Conservation (phyloP, 2,113 vertebrate genomes). For the Scartelaos histophorus region DNA sequence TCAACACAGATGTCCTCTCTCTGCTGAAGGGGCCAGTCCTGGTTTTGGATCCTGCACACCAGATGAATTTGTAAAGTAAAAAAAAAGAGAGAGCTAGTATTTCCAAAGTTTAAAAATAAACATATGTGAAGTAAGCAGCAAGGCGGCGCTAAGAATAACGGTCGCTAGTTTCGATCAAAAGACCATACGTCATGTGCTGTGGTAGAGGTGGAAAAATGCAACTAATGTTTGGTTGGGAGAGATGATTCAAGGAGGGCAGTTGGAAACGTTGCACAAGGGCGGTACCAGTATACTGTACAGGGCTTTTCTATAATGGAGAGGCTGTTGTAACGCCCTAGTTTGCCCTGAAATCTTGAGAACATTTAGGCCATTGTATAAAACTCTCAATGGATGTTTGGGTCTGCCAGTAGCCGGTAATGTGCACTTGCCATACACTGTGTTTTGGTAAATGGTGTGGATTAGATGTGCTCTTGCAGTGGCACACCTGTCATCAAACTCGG, state of each 20-base stretch:
- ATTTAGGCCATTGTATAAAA: not conserved
- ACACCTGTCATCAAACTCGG: constrained; percentile 54
- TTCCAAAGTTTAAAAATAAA: constrained; percentile 79
- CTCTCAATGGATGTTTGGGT: constrained; percentile 3
- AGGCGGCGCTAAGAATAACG: constrained; percentile 60
- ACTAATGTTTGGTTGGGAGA: constrained; percentile 61
- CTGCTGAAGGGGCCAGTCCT: constrained; percentile 26
- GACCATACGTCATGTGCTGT: constrained; percentile 54
- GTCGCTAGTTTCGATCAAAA: constrained; percentile 53
- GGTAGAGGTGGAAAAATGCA: constrained; percentile 64
- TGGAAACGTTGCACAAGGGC: constrained; percentile 24
- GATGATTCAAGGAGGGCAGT: constrained; percentile 15
- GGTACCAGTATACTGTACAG: constrained; percentile 18
- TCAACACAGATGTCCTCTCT: constrained; percentile 24
- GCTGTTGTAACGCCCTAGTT: not conserved
- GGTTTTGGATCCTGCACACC: constrained; percentile 44
- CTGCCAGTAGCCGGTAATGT: not conserved
- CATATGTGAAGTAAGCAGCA: constrained; percentile 43
- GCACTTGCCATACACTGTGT: constrained; percentile 23
- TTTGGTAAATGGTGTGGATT: constrained; percentile 36
- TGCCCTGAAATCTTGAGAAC: constrained; percentile 1
- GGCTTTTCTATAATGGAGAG: not conserved
- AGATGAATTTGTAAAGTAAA: constrained; percentile 55
- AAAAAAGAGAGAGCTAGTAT: constrained; percentile 42
- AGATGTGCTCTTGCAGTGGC: constrained; percentile 33